phyloP scores from a whole-genome alignment of 2,888 invertebrate genomes.

The Torymus auratus region DNA sequence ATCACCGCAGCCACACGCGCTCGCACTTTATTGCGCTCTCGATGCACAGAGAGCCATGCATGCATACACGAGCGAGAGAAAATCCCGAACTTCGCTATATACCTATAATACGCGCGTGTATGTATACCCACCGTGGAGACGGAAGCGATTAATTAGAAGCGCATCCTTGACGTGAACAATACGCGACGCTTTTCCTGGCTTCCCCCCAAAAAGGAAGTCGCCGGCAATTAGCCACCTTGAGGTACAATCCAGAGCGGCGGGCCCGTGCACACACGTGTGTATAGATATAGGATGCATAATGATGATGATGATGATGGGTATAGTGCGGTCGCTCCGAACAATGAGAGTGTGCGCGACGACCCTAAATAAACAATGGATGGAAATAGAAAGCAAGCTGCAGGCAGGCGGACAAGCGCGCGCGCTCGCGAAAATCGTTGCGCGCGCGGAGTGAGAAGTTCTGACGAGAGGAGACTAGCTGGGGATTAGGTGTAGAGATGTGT shows the following conservation, averaged over 20 bases:
- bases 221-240: slow-evolving; percentile 56
- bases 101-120: too few relatives aligned
- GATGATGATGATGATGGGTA: too few relatives aligned
- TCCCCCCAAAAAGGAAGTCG: slow-evolving; percentile 67
- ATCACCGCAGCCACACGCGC: too few relatives aligned
- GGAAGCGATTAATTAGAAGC: slow-evolving; percentile 55
- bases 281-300: not conserved
- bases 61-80: too few relatives aligned
- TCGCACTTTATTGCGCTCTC: too few relatives aligned
- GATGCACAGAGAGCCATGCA: too few relatives aligned
- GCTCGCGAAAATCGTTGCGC: not conserved
- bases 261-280: not conserved
- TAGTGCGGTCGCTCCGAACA: slow-evolving; percentile 23
- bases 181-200: slow-evolving; percentile 66
- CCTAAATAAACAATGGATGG: slow-evolving; percentile 3
- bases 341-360: not conserved
- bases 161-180: slow-evolving; percentile 54
- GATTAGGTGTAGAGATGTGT: too few relatives aligned
- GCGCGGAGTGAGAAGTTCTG: too few relatives aligned
- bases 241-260: slow-evolving; percentile 41
- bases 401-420: too few relatives aligned
- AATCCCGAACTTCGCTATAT: too few relatives aligned
- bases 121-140: slow-evolving; percentile 3
- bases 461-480: too few relatives aligned
- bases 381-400: slow-evolving; percentile 1